phyloP scores from a whole-genome alignment of 1,140 invertebrate species.

The Mercenaria mercenaria region DNA sequence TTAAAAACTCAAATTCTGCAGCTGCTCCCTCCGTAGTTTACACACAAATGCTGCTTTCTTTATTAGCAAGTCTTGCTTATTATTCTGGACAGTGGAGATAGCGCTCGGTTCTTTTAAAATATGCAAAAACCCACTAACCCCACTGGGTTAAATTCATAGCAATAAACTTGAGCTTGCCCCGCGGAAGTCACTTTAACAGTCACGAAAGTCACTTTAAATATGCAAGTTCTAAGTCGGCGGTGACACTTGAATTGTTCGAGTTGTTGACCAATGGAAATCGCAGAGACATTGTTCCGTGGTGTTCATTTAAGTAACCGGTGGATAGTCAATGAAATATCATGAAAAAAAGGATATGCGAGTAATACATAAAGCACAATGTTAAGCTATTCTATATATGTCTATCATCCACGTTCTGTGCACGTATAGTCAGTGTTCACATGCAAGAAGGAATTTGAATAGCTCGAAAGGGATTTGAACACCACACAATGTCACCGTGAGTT shows the following conservation, averaged over 20 bases:
- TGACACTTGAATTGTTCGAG: background rate
- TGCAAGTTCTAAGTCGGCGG: background rate
- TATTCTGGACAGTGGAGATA: background rate
- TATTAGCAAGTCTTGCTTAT: background rate
- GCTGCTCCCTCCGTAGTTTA: background rate
- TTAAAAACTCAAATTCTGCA: background rate
- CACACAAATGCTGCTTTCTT: background rate
- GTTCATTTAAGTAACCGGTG: too few species aligned
- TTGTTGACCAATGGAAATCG: background rate
- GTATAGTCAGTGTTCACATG: too few species aligned
- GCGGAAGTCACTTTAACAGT: background rate
- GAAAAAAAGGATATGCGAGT: too few species aligned
- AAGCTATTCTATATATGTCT: too few species aligned
- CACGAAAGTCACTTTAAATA: background rate
- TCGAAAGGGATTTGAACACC: too few species aligned
- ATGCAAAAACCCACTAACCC: background rate
- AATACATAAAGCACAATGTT: too few species aligned
- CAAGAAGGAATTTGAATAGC: too few species aligned
- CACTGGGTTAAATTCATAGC: background rate
- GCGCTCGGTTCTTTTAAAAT: background rate
- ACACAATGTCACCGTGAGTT: too few species aligned
- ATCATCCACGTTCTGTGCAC: too few species aligned
- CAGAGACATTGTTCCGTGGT: background rate
- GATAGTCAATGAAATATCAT: too few species aligned
- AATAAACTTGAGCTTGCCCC: background rate